Evolutionary conservation across 2,888 invertebrate genomes (phyloP), one percentile per base, ranked within the genome.

Genomic region (Lepidochrysops patricia): DNA sequence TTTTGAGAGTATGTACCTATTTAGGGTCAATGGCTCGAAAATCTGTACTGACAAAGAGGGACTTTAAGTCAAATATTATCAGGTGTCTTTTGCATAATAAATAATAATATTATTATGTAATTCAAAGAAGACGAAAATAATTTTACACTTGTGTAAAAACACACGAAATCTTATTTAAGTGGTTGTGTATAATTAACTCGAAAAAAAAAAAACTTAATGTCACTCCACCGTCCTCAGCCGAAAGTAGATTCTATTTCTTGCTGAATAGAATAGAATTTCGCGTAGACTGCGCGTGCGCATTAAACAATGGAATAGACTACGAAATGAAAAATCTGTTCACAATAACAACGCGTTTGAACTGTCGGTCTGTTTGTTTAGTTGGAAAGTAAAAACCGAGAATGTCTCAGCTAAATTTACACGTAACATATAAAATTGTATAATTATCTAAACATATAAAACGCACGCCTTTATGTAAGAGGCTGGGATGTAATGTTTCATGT

Each of bases 321-420:
- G 71, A 72, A 67, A 70, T 67, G 70, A 73, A 73, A 72, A 73
- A 72, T 74, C 72, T 72, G 72, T 69, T 72, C 71, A 74, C 72
- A 72, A 70, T 66, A 74, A 72, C 73, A 74, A 70, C 68, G 66
- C 66, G 61, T 76, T 79, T 77, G 73, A 72, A 72, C 73, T 72
- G 70, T 68, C 67, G 68, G 69, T 71, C 63, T 77, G 79, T 82
- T 80, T 81, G 74, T 76, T 76, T 82, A 80, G 79, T 77, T 80
- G 79, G 76, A 71, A 74, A 76, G 75, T 77, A 79, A 79, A 77
- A 73, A 72, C 70, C 69, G 70, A 70, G 70, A 72, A 73, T 77
- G 72, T 74, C 74, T 74, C 72, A 67, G 63, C 69, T 74, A 68
- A 69, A 72, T 70, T 70, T 69, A 72, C 67, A 67, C 67, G 63